phyloP scores from a whole-genome alignment of 2,888 invertebrate species.

The Pheosia gnoma region DNA sequence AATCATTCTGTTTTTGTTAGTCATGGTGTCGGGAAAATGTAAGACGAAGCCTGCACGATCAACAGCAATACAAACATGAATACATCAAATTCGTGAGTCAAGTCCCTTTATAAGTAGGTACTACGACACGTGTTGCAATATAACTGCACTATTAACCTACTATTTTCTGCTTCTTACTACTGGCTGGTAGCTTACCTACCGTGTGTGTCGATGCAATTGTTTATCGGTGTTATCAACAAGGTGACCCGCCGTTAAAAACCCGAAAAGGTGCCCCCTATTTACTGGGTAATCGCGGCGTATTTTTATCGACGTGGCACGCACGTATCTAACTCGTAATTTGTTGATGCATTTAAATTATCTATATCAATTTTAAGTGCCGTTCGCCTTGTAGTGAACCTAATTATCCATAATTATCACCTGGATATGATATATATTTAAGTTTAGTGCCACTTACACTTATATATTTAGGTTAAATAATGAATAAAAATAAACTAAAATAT shows the following conservation, averaged over 20 bases:
- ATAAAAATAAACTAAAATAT: too few species aligned
- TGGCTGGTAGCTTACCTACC: conserved; percentile 3
- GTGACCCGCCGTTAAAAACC: conserved; percentile 49
- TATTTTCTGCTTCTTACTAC: conserved; percentile 33
- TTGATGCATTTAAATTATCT: conserved; percentile 22
- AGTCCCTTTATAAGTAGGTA: too few species aligned
- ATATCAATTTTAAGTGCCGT: conserved; percentile 8
- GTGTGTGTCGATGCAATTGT: conserved; percentile 20
- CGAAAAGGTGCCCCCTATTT: conserved; percentile 54
- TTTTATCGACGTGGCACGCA: conserved; percentile 31
- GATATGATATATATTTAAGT: not conserved
- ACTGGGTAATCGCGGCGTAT: conserved; percentile 22
- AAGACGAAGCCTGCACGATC: too few species aligned
- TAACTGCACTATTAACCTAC: conserved; percentile 23
- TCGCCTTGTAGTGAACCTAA: conserved; percentile 9
- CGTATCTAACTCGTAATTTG: conserved; percentile 8
- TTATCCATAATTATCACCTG: conserved; percentile 10
- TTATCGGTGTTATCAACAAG: conserved; percentile 48
- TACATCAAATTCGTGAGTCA: too few species aligned
- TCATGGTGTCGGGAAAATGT: too few species aligned
- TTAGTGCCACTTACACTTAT: not conserved
- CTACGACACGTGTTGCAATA: too few species aligned
- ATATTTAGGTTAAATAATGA: too few species aligned
- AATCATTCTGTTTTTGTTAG: too few species aligned
- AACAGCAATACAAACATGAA: too few species aligned